These are phyloP conservation scores for Neodiprion fabricii DNA, from an alignment of 1,140 invertebrate genomes.

Conservation along the genomic window DNA sequence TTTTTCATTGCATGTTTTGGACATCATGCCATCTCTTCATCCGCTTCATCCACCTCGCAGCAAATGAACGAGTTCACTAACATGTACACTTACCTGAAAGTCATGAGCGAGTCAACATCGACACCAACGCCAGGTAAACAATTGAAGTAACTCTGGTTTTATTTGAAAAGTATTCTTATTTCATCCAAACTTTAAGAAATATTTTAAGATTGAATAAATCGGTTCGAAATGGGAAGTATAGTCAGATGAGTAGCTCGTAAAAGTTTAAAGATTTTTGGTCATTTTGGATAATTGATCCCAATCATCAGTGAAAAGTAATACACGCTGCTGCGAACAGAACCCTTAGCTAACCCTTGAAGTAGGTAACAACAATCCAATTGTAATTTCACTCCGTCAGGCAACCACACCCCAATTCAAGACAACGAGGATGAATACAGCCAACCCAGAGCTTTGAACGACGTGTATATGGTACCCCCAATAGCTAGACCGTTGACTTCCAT, in stretches of 20 bases:
- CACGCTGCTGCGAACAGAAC: no score
- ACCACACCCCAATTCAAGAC: slow-evolving; percentile 36
- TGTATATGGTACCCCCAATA: slow-evolving; percentile 61
- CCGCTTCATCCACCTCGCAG: slow-evolving; percentile 38
- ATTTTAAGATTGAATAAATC: no score
- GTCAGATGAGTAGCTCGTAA: no score
- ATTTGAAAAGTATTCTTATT: no score
- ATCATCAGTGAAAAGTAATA: no score
- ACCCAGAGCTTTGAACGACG: slow-evolving; percentile 62
- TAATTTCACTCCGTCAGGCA: slow-evolving; percentile 48
- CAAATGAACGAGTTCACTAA: slow-evolving; percentile 82
- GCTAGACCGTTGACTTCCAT: slow-evolving; percentile 55
- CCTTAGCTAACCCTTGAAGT: no score
- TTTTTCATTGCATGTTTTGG: slow-evolving; percentile 12
- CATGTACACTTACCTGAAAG: slow-evolving; percentile 84
- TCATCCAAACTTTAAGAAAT: no score
- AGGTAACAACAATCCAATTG: no score
- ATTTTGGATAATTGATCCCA: no score
- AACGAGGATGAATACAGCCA: slow-evolving; percentile 63
- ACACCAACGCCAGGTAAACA: slow-evolving; percentile 57
- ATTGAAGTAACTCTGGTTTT: slow-evolving; percentile 18
- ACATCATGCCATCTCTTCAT: slow-evolving; percentile 13
- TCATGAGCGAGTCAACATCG: slow-evolving; percentile 67
- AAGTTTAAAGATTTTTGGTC: no score
- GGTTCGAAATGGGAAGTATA: no score